These are phyloP conservation scores for Helostoma temminkii DNA, from an alignment of 2,797 vertebrate species.

Conservation along the genomic window DNA sequence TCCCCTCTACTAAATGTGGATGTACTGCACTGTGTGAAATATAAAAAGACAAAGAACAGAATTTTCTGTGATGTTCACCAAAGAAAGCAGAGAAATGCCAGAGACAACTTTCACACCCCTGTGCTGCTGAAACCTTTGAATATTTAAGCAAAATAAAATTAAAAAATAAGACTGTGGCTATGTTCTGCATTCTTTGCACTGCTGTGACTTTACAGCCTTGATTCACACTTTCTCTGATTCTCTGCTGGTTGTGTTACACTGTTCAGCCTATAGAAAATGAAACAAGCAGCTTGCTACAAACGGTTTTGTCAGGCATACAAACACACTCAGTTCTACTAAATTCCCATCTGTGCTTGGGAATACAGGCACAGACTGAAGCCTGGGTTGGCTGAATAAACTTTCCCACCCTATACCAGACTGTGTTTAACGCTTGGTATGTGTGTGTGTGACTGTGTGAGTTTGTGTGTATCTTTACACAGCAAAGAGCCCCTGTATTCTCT, in stretches of 20 bases:
- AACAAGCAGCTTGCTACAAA: constrained; percentile 31
- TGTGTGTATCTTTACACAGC: constrained; percentile 60
- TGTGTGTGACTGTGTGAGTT: constrained; percentile 41
- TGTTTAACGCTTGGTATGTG: constrained; percentile 60
- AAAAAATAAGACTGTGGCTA: no score
- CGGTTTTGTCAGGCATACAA: constrained; percentile 57
- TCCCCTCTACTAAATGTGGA: not conserved
- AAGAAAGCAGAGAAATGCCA: not conserved
- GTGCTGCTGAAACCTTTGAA: not conserved
- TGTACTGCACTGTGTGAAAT: not conserved
- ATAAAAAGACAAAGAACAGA: not conserved
- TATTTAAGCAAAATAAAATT: no score
- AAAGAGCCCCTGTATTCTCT: constrained; percentile 72
- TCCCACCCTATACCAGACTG: constrained; percentile 72
- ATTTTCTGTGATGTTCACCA: not conserved
- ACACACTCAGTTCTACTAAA: constrained; percentile 57
- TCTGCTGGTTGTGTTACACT: constrained; percentile 38
- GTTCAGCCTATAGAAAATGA: constrained; percentile 46
- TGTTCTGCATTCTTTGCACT: constrained; percentile 2
- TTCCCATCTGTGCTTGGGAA: constrained; percentile 71
- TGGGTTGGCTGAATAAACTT: constrained; percentile 79
- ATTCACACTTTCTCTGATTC: constrained; percentile 2
- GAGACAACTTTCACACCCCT: not conserved
- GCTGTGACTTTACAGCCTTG: constrained; percentile 14
- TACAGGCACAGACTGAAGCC: constrained; percentile 59